Base-by-base conservation (phyloP, 1,140 invertebrate species). In the Drosophila kurseongensis region DNA sequence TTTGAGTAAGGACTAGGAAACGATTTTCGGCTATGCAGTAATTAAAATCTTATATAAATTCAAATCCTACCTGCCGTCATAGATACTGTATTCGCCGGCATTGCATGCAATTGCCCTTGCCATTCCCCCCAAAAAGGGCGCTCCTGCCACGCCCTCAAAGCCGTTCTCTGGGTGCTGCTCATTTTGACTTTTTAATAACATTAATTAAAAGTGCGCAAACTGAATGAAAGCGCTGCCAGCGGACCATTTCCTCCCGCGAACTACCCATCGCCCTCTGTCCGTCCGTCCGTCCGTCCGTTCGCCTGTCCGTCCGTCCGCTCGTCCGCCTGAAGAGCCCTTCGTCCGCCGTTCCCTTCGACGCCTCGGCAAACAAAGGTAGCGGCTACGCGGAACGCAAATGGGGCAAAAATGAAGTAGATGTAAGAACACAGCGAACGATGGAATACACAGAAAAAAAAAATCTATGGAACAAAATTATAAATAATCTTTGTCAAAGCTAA, bases 131-230 rank as follows among this genome's bases (percentile, higher is more conserved):
- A 42, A 40, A 45, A 29, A 51, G 16, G 42, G 29, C 48, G 5
- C 50, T 16, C 29, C 10, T 2, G 0, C 23, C 45, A 27, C 38
- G 12, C 36, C 45, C 6, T 52, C 61, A 61, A 27, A 45, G 56
- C 35, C 47, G 32, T 27, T 55, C 27, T 55, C 14, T 27, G 23
- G 36, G 52, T 67, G 50, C 65, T 77, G 75, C 56, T 77, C 75
- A 77, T 77, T 77, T 77, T 60, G 74, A 77, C 75, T 77, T 77
- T 77, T 77, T 77, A 77, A 77, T 77, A 77, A 77, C 75, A 77
- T 77, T 77, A 77, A 77, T 77, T 77, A 77, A 77, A 77, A 77
- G 74, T 58, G 63, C 38, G 51, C 74, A 69, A 74, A 67, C 71
- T 68, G 56, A 74, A 67, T 67, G 67, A 71, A 71, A 55, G 54